Evolutionary conservation across 2,113 vertebrate species (phyloP), one percentile per base, ranked within the genome.

Genomic region (Oophaga pumilio): DNA sequence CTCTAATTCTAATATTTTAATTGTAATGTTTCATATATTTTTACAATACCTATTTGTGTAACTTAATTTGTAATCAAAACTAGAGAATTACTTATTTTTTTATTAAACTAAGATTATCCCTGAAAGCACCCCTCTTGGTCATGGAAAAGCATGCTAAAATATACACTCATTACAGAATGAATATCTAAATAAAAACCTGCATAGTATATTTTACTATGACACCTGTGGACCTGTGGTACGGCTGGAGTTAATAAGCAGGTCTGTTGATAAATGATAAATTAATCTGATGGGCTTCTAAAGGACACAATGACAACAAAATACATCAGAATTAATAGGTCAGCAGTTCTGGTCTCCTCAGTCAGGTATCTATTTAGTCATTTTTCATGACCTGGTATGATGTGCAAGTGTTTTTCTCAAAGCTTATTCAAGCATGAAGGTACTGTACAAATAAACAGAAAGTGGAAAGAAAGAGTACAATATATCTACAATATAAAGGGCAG

Each of bases 241-340:
- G 8, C n/a, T 62, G 28, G 52, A 52, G 77, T 87, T 82, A 87
- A 82, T 81, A 53, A 57, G 7, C 20, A 20, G 20, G 49, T 74
- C 2, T 56, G 8, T 24, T 74, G 43, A 81, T 56, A 73, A 82
- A 87, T 87, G 78, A 74, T 87, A 87, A 62, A 74, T 82, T 33
- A 76, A 64, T 76, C 22, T 28, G 68, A 82, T 52, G n/a, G 68
- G 14, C n/a, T 62, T 82, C 28, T 74, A 82, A 62, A 64, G n/a
- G 33, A 74, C 53, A 60, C 6, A 52, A 64, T 76, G 56, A 87
- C 69, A 64, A 82, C 79, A 82, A 74, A 50, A 82, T 82, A 52
- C 79, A 76, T 82, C 79, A 82, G 85, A 24, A 49, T 81, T 87
- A 66, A 82, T 22, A 87, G 78, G 78, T 87, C 85, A 87, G 86